Conservation (phyloP, 2,888 invertebrate genomes). For the Oscheius sp. region DNA sequence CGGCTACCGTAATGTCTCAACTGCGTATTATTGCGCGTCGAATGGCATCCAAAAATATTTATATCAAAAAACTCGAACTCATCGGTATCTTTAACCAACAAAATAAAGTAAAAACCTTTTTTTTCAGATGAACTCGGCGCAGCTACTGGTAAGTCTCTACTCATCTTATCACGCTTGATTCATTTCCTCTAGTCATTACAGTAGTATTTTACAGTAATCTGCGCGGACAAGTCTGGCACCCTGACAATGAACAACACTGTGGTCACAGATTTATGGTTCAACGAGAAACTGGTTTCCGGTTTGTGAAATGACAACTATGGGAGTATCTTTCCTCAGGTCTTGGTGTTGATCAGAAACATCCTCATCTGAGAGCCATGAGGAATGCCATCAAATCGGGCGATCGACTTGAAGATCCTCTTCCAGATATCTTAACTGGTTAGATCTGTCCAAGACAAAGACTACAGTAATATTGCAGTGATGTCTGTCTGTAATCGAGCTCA, state of each 20-base stretch:
- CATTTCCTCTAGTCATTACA: too few relatives aligned
- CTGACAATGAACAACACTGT: constrained; percentile 94
- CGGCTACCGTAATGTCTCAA: constrained; percentile 69
- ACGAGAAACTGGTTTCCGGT: constrained; percentile 44
- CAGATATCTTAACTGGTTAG: constrained; percentile 59
- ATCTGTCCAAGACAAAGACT: not conserved
- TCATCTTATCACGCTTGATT: too few relatives aligned
- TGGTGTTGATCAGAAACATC: constrained; percentile 57
- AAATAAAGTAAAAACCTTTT: too few relatives aligned
- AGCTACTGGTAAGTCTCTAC: too few relatives aligned
- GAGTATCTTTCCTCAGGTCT: constrained; percentile 38
- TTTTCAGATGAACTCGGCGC: constrained; percentile 80
- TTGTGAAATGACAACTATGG: not conserved
- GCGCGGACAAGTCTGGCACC: constrained; percentile 97
- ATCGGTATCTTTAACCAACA: constrained; percentile 55
- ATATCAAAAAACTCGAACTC: constrained; percentile 77
- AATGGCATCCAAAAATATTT: constrained; percentile 99
- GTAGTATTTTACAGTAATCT: too few relatives aligned
- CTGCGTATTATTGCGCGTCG: constrained; percentile 78
- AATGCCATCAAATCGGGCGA: constrained; percentile 44
- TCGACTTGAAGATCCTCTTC: constrained; percentile 61
- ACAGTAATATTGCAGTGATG: constrained; percentile 56
- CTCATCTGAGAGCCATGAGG: constrained; percentile 59
- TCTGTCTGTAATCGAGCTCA: constrained; percentile 66
- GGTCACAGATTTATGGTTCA: constrained; percentile 67